Evolutionary conservation across 2,113 vertebrate genomes (phyloP).

Genomic region (Labeo catla): DNA sequence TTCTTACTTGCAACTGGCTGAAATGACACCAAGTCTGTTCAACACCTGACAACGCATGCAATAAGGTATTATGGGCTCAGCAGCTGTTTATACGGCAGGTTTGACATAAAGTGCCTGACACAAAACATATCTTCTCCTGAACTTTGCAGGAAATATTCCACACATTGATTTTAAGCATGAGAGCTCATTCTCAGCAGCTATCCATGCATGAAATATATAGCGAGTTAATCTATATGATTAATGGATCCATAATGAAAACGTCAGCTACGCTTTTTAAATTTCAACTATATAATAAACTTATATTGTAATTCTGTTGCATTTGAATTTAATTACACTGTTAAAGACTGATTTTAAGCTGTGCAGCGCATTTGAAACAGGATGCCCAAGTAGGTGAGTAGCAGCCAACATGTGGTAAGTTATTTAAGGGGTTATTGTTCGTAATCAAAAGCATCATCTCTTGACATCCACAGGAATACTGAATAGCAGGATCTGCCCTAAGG

Average conservation of each 20-base stretch:
- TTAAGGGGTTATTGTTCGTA: constrained; percentile 2
- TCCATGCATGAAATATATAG: neutral
- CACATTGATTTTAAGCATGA: neutral
- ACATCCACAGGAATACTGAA: constrained; percentile 17
- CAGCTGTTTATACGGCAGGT: neutral
- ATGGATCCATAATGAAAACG: neutral
- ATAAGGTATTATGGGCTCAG: neutral
- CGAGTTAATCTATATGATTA: neutral
- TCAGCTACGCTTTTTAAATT: neutral
- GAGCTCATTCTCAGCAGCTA: neutral
- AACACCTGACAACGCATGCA: neutral
- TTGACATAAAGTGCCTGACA: constrained; percentile 6
- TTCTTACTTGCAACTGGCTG: neutral
- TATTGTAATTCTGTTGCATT: neutral
- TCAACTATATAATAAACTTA: neutral
- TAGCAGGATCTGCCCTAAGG: neutral
- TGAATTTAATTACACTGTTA: neutral
- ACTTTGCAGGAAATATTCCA: neutral
- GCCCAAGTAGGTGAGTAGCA: neutral
- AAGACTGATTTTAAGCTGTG: neutral
- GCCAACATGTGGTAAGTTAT: neutral
- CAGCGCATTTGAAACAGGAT: neutral
- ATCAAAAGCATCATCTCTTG: constrained; percentile 21
- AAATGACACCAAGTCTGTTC: neutral
- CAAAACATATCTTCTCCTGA: neutral